Evolutionary conservation across 2,888 invertebrate genomes (phyloP).

Genomic region (Buathra laborator): DNA sequence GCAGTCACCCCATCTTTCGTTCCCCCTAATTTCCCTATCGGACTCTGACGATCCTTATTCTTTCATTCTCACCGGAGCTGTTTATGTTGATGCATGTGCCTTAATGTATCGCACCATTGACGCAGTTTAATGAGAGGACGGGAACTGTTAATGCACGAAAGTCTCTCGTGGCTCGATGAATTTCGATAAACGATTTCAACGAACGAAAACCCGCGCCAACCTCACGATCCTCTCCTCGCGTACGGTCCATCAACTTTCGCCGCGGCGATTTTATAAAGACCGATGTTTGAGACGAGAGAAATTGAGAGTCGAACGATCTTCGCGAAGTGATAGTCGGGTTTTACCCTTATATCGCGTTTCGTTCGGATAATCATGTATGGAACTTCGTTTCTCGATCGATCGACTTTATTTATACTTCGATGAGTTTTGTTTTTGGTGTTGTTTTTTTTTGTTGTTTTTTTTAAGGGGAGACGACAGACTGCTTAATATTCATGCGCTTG

Average conservation of each 20-base stretch:
- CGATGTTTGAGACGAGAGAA: conserved; percentile 3
- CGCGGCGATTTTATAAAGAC: conserved; percentile 15
- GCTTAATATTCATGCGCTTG: conserved; percentile 23
- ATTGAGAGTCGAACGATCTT: conserved; percentile 40
- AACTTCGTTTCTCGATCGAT: neutral
- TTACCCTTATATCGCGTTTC: neutral
- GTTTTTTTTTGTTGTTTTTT: neutral
- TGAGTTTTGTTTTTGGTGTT: neutral
- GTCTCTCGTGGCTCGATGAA: neutral
- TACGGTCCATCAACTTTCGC: conserved; percentile 56
- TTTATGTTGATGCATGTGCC: conserved; percentile 4
- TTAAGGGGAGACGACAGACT: neutral
- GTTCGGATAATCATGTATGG: neutral
- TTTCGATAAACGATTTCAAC: conserved; percentile 26
- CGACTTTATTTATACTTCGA: neutral
- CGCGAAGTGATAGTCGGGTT: conserved; percentile 6
- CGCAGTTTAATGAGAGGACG: conserved; percentile 21
- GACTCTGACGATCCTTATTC: conserved; percentile 44
- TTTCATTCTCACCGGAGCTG: neutral
- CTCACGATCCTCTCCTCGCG: conserved; percentile 3
- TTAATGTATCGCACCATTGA: conserved; percentile 28
- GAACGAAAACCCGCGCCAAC: neutral
- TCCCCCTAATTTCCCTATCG: conserved; percentile 66
- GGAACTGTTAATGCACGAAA: neutral
- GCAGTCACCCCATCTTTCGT: conserved; percentile 29